These are phyloP conservation scores for Vulpes vulpes DNA, from an alignment of 2,113 vertebrate species.

Conservation along the genomic window DNA sequence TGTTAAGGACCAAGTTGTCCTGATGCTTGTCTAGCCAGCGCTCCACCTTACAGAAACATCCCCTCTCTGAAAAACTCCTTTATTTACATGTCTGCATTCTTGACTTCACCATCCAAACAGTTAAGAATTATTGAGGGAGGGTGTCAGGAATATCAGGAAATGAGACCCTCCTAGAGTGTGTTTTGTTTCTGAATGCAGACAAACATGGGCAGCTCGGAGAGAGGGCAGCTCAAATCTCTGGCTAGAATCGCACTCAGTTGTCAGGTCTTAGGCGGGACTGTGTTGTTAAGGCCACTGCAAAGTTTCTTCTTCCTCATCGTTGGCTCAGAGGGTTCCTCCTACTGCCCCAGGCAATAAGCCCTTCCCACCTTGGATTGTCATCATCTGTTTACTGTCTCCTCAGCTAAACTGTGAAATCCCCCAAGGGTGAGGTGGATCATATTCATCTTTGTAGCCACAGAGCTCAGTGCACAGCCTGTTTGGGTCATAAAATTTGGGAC, in stretches of 20 bases:
- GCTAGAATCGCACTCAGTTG: not conserved
- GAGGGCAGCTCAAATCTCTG: not conserved
- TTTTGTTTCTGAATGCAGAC: not conserved
- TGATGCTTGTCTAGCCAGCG: constrained; percentile 23
- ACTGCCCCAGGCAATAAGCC: not conserved
- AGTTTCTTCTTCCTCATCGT: not conserved
- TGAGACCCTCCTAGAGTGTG: not conserved
- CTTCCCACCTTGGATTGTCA: not conserved
- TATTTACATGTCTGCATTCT: constrained; percentile 71
- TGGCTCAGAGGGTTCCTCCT: not conserved
- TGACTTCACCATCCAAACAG: constrained; percentile 59
- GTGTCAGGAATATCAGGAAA: not conserved
- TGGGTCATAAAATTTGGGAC: not conserved
- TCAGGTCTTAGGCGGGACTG: not conserved
- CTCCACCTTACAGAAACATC: constrained; percentile 60
- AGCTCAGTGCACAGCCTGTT: not conserved
- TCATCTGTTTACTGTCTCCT: not conserved
- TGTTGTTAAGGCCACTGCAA: not conserved
- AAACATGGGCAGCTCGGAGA: no score
- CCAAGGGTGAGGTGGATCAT: not conserved
- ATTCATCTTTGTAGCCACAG: not conserved
- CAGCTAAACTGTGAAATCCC: not conserved
- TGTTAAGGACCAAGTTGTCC: constrained; percentile 64
- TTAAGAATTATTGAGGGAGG: constrained; percentile 44
- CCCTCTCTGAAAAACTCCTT: constrained; percentile 55